These are phyloP conservation scores for Naso thynnoides DNA, from an alignment of 2,797 vertebrate species.

Conservation along the genomic window DNA sequence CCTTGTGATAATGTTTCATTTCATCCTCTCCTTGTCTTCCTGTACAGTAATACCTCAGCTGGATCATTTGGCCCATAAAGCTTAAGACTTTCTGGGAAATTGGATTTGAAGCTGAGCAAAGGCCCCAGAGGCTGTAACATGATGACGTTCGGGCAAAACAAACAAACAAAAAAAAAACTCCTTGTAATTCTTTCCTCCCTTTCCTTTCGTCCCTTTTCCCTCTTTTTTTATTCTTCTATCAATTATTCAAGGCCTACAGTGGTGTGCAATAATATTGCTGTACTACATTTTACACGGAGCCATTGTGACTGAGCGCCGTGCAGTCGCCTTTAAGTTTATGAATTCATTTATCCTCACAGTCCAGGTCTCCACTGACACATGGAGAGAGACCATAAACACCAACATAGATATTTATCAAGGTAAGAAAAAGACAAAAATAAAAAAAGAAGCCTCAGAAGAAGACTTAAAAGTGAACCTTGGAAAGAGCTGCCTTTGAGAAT, in stretches of 20 bases:
- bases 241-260: constrained; percentile 68
- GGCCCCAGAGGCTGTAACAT: constrained; percentile 65
- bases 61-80: constrained; percentile 80
- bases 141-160: constrained; percentile 45
- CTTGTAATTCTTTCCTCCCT: constrained; percentile 36
- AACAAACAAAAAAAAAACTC: constrained; percentile 30
- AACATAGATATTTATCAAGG: constrained; percentile 33
- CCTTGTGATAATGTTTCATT: constrained; percentile 78
- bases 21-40: constrained; percentile 70
- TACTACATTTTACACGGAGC: constrained; percentile 31
- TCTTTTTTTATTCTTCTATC: constrained; percentile 40
- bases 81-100: constrained; percentile 82
- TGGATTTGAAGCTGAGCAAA: constrained; percentile 78
- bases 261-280: constrained; percentile 49
- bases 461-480: constrained; percentile 1
- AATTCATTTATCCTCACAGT: constrained; percentile 55
- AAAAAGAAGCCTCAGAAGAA: neutral
- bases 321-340: constrained; percentile 57
- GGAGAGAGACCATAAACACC: constrained; percentile 32
- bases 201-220: constrained; percentile 12
- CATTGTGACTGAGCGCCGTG: constrained; percentile 24
- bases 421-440: neutral
- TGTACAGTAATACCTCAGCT: constrained; percentile 70
- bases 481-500: constrained; percentile 9
- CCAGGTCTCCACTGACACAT: constrained; percentile 42